phyloP scores from a whole-genome alignment of 2,888 invertebrate genomes.

The Acleris literana region DNA sequence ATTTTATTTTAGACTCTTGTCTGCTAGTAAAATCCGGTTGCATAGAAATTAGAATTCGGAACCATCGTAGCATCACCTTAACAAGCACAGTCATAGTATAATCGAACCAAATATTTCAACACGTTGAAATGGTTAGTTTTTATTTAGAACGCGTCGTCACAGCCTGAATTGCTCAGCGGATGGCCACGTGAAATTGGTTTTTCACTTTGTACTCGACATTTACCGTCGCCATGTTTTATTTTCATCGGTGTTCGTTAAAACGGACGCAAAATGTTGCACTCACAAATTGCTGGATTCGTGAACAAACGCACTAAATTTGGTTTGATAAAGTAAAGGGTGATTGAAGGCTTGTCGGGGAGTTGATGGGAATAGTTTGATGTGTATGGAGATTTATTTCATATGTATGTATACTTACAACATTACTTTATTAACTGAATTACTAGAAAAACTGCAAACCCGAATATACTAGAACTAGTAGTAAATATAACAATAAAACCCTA shows the following conservation, averaged over 20 bases:
- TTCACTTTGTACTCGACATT: slow-evolving; percentile 54
- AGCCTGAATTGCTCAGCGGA: slow-evolving; percentile 51
- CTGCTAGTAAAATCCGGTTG: no score
- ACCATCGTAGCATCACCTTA: no score
- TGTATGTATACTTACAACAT: no score
- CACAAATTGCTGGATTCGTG: slow-evolving; percentile 27
- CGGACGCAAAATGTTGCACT: slow-evolving; percentile 31
- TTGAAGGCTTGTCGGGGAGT: neutral
- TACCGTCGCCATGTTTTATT: slow-evolving; percentile 50
- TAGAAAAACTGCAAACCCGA: no score
- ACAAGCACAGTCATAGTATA: slow-evolving; percentile 6
- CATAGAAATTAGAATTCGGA: neutral
- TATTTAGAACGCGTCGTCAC: slow-evolving; percentile 55
- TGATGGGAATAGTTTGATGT: neutral
- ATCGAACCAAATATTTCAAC: slow-evolving; percentile 28
- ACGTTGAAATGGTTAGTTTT: slow-evolving; percentile 48
- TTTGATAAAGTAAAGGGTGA: slow-evolving; percentile 8
- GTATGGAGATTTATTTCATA: neutral
- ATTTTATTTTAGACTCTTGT: no score
- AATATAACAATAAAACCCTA: no score
- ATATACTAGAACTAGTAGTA: no score
- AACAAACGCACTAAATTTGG: slow-evolving; percentile 20
- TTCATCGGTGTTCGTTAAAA: slow-evolving; percentile 39
- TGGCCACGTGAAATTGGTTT: slow-evolving; percentile 63
- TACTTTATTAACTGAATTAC: no score